Evolutionary conservation across 2,113 vertebrate genomes (phyloP).

Genomic region (Beaufortia kweichowensis): DNA sequence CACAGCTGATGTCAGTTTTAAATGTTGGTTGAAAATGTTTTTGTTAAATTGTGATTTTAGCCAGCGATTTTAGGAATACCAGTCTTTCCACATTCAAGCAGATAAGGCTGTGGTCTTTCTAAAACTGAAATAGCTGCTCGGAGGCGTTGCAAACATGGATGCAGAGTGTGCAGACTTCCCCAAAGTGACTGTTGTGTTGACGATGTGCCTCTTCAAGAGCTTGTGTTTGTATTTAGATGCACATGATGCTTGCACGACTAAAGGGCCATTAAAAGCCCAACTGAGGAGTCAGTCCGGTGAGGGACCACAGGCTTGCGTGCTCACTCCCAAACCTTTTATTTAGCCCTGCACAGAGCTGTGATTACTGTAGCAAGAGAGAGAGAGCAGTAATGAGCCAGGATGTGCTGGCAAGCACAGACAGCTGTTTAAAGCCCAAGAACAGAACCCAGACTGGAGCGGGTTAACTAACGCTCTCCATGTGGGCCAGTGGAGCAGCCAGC

Average conservation of each 20-base stretch:
- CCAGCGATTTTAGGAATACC: too few species aligned
- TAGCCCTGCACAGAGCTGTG: constrained; percentile 54
- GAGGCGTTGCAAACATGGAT: too few species aligned
- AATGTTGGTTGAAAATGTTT: too few species aligned
- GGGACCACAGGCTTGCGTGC: constrained; percentile 56
- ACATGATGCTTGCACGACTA: constrained; percentile 50
- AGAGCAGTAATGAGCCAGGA: constrained; percentile 55
- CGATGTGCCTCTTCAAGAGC: constrained; percentile 20
- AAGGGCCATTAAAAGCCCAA: constrained; percentile 50
- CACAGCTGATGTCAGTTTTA: too few species aligned
- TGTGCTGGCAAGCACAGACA: constrained; percentile 40
- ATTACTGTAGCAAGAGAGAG: constrained; percentile 56
- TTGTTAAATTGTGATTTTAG: too few species aligned
- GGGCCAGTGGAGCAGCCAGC: constrained; percentile 47
- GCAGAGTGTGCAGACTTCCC: too few species aligned
- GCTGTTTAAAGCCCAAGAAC: constrained; percentile 43
- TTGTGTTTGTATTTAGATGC: constrained; percentile 52
- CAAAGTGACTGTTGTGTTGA: constrained; percentile 37
- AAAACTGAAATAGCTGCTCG: too few species aligned
- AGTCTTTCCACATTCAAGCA: too few species aligned
- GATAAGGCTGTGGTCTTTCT: too few species aligned
- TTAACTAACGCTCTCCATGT: constrained; percentile 46
- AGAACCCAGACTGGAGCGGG: constrained; percentile 43
- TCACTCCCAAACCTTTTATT: constrained; percentile 51
- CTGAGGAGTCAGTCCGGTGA: constrained; percentile 43